These are phyloP conservation scores for Hydropsyche tenuis DNA, from an alignment of 1,140 invertebrate species.

Conservation along the genomic window DNA sequence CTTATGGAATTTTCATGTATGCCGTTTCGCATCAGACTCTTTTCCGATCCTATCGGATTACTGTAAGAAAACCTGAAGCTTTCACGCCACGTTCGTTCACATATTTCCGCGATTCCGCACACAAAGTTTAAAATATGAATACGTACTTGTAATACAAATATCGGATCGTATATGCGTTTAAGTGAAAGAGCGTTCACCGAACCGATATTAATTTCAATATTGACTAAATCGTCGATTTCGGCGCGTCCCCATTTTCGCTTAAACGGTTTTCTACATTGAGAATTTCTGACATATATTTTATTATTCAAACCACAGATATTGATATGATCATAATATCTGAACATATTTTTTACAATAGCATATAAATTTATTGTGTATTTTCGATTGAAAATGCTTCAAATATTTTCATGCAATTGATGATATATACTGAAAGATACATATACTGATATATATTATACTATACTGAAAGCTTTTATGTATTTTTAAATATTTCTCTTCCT, in stretches of 20 bases:
- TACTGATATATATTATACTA: too few species aligned
- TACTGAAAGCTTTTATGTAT: too few species aligned
- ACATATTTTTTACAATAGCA: too few species aligned
- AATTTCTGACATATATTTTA: not conserved
- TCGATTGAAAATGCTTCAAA: too few species aligned
- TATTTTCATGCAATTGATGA: too few species aligned
- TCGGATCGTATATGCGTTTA: not conserved
- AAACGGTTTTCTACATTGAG: not conserved
- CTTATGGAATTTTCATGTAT: not conserved
- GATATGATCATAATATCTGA: not conserved
- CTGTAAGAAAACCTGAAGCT: constrained; percentile 2
- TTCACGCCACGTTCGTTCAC: constrained; percentile 18
- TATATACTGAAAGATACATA: too few species aligned
- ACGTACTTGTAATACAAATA: not conserved
- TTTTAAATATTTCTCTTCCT: too few species aligned
- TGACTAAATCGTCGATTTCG: constrained; percentile 15
- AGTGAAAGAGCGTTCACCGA: not conserved
- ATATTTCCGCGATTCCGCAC: not conserved
- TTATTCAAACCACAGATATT: not conserved
- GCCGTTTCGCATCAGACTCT: not conserved
- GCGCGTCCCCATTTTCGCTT: not conserved
- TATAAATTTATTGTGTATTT: too few species aligned
- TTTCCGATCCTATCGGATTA: not conserved
- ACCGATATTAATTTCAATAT: constrained; percentile 29
- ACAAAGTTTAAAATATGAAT: not conserved